These are phyloP conservation scores for Campoletis raptor DNA, from an alignment of 2,888 invertebrate species.

Conservation along the genomic window DNA sequence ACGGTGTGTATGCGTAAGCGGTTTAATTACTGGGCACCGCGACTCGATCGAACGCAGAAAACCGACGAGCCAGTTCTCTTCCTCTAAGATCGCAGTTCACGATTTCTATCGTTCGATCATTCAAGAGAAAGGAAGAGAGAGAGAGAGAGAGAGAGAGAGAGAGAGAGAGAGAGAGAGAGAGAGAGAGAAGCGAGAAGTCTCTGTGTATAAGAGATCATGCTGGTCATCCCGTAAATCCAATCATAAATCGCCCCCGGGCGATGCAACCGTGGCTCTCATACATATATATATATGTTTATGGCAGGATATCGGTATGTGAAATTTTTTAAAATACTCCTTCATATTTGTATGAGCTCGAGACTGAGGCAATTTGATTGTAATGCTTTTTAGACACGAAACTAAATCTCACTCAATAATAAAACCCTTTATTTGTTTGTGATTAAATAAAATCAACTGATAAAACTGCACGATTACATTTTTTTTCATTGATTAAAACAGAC, in stretches of 20 bases:
- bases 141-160: neutral
- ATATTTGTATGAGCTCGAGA: neutral
- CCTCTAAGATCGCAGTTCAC: slow-evolving; percentile 57
- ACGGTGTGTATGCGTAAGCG: slow-evolving; percentile 67
- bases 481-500: neutral
- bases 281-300: slow-evolving; percentile 1
- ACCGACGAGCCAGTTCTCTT: slow-evolving; percentile 35
- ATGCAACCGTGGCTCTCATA: slow-evolving; percentile 52
- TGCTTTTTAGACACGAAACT: slow-evolving; percentile 5
- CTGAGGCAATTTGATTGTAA: neutral
- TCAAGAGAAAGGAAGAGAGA: neutral
- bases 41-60: slow-evolving; percentile 37
- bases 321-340: neutral
- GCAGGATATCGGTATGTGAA: slow-evolving; percentile 20
- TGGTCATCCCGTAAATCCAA: slow-evolving; percentile 71
- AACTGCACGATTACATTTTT: neutral
- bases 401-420: slow-evolving; percentile 3
- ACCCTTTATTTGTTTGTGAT: neutral
- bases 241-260: slow-evolving; percentile 69
- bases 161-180: slow-evolving; percentile 1
- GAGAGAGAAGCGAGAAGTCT: neutral
- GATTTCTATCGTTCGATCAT: slow-evolving; percentile 64
- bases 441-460: neutral
- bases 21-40: slow-evolving; percentile 68
- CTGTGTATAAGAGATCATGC: slow-evolving; percentile 57